These are phyloP conservation scores for Tinea trinotella DNA, from an alignment of 2,888 invertebrate species.

Conservation along the genomic window DNA sequence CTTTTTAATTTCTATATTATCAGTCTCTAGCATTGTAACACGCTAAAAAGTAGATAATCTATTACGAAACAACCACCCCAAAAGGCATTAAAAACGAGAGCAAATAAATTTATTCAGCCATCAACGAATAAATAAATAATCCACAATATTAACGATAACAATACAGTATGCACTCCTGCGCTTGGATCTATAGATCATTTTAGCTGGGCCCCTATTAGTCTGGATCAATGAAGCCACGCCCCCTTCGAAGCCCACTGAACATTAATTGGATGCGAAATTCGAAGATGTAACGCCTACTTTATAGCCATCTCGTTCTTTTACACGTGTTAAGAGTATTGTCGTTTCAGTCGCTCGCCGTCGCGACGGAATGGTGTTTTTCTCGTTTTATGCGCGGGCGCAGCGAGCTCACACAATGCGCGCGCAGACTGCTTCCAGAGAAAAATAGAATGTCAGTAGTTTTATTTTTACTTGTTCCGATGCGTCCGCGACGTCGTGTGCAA, in stretches of 20 bases:
- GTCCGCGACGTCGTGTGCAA: conserved; percentile 57
- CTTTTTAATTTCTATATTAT: neutral
- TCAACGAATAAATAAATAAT: conserved; percentile 24
- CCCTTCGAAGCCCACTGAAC: conserved; percentile 64
- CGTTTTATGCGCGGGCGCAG: conserved; percentile 59
- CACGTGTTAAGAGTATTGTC: conserved; percentile 22
- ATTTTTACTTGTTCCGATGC: conserved; percentile 42
- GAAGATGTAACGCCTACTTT: conserved; percentile 54
- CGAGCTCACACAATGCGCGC: conserved; percentile 51
- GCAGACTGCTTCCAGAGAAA: conserved; percentile 58
- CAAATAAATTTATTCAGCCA: conserved; percentile 18
- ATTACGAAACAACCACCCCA: conserved; percentile 9
- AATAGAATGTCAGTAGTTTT: conserved; percentile 54
- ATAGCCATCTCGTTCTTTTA: conserved; percentile 33
- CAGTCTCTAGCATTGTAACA: neutral
- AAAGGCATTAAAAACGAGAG: conserved; percentile 25
- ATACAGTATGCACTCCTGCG: conserved; percentile 49
- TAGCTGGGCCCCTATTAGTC: conserved; percentile 65
- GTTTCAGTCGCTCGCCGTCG: conserved; percentile 32
- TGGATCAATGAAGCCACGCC: conserved; percentile 56
- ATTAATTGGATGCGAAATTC: conserved; percentile 65
- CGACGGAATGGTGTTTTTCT: conserved; percentile 36
- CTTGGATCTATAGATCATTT: conserved; percentile 69
- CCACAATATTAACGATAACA: conserved; percentile 62
- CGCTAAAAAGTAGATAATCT: too few relatives aligned